phyloP scores from a whole-genome alignment of 1,140 invertebrate genomes.

The Tigriopus japonicus region DNA sequence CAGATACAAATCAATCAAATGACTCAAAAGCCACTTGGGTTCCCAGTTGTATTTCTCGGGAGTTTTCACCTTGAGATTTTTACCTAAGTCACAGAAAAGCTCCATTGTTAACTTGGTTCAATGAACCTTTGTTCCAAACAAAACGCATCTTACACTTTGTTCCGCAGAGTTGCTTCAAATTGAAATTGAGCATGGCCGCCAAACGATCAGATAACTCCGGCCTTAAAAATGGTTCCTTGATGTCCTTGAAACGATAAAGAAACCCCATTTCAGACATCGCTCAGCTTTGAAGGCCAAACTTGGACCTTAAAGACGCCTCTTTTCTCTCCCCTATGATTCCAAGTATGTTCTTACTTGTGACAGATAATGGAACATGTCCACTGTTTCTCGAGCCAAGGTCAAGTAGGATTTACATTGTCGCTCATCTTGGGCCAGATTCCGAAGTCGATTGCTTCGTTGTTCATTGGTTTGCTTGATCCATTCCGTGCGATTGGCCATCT shows the following conservation, averaged over 20 bases:
- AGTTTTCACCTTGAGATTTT: conserved; percentile 80
- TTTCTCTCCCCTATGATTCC: too few species aligned
- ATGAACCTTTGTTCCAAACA: neutral
- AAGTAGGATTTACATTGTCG: conserved; percentile 81
- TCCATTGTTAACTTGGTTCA: neutral
- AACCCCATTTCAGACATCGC: too few species aligned
- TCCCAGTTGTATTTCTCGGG: conserved; percentile 94
- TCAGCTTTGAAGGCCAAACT: too few species aligned
- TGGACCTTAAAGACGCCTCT: too few species aligned
- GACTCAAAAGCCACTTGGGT: conserved; percentile 64
- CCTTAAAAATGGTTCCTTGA: conserved; percentile 61
- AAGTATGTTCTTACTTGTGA: conserved; percentile 40
- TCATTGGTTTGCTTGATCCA: conserved; percentile 47
- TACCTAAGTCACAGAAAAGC: conserved; percentile 28
- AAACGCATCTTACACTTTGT: conserved; percentile 49
- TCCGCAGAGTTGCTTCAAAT: conserved; percentile 87
- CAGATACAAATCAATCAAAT: conserved; percentile 88
- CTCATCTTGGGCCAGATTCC: conserved; percentile 71
- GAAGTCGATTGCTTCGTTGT: conserved; percentile 49
- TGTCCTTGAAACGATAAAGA: neutral
- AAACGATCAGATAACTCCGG: conserved; percentile 77
- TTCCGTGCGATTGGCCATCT: conserved; percentile 45
- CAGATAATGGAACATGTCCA: conserved; percentile 94
- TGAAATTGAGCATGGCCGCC: conserved; percentile 95
- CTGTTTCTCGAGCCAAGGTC: conserved; percentile 81